Conservation (phyloP, 2,113 vertebrate species). For the Ibidorhyncha struthersii region DNA sequence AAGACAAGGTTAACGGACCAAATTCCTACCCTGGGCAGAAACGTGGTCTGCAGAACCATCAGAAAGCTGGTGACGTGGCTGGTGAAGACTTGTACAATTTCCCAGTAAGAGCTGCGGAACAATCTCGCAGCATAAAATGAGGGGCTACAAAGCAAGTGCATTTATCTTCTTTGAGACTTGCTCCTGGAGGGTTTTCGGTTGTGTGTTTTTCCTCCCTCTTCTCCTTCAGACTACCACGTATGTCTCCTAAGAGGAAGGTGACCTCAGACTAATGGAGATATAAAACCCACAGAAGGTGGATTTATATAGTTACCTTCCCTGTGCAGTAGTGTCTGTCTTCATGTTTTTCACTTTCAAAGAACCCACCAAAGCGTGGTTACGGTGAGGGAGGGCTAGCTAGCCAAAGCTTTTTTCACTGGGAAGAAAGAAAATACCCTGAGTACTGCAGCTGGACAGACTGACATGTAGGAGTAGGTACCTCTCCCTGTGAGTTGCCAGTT, state of each 20-base stretch:
- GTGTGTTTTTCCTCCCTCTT: neutral
- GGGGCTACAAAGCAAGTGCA: neutral
- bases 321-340: neutral
- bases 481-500: neutral
- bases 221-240: neutral
- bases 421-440: neutral
- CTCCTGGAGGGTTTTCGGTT: neutral
- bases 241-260: accelerated
- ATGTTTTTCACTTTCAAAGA: neutral
- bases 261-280: neutral
- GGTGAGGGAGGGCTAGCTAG: neutral
- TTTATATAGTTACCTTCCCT: neutral
- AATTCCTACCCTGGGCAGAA: neutral
- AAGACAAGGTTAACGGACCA: neutral
- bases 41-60: neutral
- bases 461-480: neutral
- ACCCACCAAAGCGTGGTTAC: neutral
- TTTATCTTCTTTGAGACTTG: neutral
- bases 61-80: neutral
- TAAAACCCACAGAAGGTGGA: neutral
- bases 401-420: neutral
- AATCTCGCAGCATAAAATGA: accelerated
- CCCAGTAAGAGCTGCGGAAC: neutral
- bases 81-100: neutral
- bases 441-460: neutral